phyloP scores from a whole-genome alignment of 2,113 vertebrate genomes.

The Gallinago media region DNA sequence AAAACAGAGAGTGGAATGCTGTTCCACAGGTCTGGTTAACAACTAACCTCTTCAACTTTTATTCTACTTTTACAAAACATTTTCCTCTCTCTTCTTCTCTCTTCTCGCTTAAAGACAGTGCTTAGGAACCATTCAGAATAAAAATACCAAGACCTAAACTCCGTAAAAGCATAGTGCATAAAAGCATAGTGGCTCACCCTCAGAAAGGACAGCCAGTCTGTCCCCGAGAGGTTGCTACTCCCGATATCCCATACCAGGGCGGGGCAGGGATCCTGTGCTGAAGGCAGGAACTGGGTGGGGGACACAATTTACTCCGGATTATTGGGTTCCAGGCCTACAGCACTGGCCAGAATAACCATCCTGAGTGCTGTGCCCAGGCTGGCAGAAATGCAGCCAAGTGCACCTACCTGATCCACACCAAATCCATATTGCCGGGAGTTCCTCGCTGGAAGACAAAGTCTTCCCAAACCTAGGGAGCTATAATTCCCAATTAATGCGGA shows the following conservation, averaged over 20 bases:
- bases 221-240: not conserved
- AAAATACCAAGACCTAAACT: not conserved
- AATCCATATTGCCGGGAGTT: not conserved
- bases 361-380: not conserved
- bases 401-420: not conserved
- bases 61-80: not conserved
- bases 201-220: not conserved
- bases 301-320: accelerated
- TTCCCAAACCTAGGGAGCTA: not conserved
- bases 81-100: not conserved
- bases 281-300: not conserved
- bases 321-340: not conserved
- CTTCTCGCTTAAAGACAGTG: not conserved
- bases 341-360: not conserved
- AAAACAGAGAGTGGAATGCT: not conserved
- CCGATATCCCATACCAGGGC: not conserved
- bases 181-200: not conserved
- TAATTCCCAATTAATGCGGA: not conserved
- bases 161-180: too few species aligned
- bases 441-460: not conserved
- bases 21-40: slow-evolving; percentile 11
- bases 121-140: not conserved
- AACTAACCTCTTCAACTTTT: not conserved
- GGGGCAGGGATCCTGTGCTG: not conserved
- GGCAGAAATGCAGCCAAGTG: not conserved